phyloP scores from a whole-genome alignment of 2,113 vertebrate genomes.

The Rutilus rutilus region DNA sequence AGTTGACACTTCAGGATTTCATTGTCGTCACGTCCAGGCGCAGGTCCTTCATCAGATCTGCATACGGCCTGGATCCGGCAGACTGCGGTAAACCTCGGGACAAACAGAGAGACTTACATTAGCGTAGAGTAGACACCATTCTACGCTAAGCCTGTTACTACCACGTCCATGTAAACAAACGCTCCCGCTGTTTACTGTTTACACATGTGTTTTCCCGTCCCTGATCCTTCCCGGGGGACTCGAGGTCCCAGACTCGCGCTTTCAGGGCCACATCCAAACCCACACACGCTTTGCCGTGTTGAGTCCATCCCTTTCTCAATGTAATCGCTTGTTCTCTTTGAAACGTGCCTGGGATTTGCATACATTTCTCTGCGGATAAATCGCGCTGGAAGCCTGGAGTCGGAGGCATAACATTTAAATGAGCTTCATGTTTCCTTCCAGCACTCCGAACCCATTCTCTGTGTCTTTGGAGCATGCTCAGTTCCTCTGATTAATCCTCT shows the following conservation, averaged over 20 bases:
- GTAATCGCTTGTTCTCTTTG: slow-evolving; percentile 77
- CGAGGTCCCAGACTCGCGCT: neutral
- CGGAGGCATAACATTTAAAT: slow-evolving; percentile 80
- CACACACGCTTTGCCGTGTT: slow-evolving; percentile 28
- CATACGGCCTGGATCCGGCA: too few species aligned
- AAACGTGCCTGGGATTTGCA: slow-evolving; percentile 76
- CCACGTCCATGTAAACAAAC: slow-evolving; percentile 42
- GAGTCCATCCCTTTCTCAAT: slow-evolving; percentile 68
- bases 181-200: slow-evolving; percentile 48
- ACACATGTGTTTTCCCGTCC: slow-evolving; percentile 16
- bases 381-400: slow-evolving; percentile 71
- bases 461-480: slow-evolving; percentile 63
- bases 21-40: too few species aligned
- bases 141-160: slow-evolving; percentile 24
- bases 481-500: slow-evolving; percentile 74
- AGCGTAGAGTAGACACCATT: too few species aligned
- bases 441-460: slow-evolving; percentile 71
- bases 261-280: slow-evolving; percentile 24
- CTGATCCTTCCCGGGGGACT: slow-evolving; percentile 22
- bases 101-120: too few species aligned
- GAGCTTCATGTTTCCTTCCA: slow-evolving; percentile 70
- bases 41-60: too few species aligned
- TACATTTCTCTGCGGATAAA: slow-evolving; percentile 78
- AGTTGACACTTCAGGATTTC: too few species aligned
- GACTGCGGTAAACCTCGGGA: too few species aligned